phyloP scores from a whole-genome alignment of 2,888 invertebrate genomes.

The Apamea sordens region DNA sequence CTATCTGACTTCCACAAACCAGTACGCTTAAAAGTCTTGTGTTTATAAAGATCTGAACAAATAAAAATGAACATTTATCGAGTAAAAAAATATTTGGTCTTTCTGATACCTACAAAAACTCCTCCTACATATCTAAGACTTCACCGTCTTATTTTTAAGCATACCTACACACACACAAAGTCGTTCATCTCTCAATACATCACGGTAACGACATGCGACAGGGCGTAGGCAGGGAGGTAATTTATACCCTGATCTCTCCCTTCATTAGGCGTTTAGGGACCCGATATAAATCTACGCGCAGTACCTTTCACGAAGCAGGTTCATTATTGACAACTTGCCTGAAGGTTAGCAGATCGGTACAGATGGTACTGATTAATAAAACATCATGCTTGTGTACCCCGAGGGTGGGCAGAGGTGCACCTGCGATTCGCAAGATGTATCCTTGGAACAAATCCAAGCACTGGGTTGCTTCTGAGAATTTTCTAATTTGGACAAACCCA shows the following conservation, averaged over 20 bases:
- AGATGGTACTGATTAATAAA: not conserved
- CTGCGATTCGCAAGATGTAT: not conserved
- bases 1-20: no score
- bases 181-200: conserved; percentile 23
- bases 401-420: not conserved
- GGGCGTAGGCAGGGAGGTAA: conserved; percentile 44
- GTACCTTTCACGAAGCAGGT: not conserved
- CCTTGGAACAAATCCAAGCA: not conserved
- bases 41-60: not conserved
- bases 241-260: conserved; percentile 39
- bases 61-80: not conserved
- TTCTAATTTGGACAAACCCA: not conserved
- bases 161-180: not conserved
- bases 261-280: conserved; percentile 51
- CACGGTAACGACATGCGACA: conserved; percentile 22
- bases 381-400: no score
- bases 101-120: not conserved
- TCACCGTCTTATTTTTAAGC: not conserved
- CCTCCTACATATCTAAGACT: not conserved
- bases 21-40: not conserved
- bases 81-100: not conserved
- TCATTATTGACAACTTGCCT: conserved; percentile 19
- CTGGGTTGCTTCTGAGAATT: not conserved
- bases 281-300: conserved; percentile 48
- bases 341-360: not conserved